Evolutionary conservation across 2,797 vertebrate genomes (phyloP), one percentile per base, ranked within the genome.

Genomic region (Steatocranus sp.): DNA sequence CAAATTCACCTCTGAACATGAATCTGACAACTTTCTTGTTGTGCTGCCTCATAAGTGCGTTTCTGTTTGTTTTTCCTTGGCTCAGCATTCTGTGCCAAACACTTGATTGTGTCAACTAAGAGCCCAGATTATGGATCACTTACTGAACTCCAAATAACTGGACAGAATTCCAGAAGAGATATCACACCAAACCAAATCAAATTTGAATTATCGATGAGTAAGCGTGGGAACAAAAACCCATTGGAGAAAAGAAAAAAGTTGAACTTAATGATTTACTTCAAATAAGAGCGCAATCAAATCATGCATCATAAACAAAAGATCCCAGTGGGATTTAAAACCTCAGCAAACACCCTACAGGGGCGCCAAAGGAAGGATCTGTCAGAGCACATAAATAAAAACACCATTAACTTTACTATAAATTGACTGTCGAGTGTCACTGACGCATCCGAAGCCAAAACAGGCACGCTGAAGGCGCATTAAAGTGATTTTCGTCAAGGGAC

Each of bases 401-500:
- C 11, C 51, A 81, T 73, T 27, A 81, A 80, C 80, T 87, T 49
- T 12, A 11, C 8, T 43, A 14, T 18, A 43, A 82, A 81, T 34
- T 51, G 36, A 61, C 61, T 27, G 4, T 1, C 34, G 23, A 36
- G 46, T 14, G 43, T 9, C 66, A 70, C 15, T 70, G 41, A 70
- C 66, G 66, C 32, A 48, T 76, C 75, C 61, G 3, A 49, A 51
- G 43, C 7, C 4, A 74, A 41, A 68, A 23, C 23, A 25, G 15
- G 49, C 34, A 76, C n/a, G 56, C 14, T 80, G 75, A 82, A 75
- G 32, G 32, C 73, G 53, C 79, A 86, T 87, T 89, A 79, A 86
- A 90, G 89, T 79, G 88, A 61, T 78, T 61, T 75, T 78, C 8
- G 38, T 80, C 80, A 76, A 49, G 82, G 85, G 87, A 83, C 7